Conservation (phyloP, 2,113 vertebrate genomes). For the Okapia johnstoni region DNA sequence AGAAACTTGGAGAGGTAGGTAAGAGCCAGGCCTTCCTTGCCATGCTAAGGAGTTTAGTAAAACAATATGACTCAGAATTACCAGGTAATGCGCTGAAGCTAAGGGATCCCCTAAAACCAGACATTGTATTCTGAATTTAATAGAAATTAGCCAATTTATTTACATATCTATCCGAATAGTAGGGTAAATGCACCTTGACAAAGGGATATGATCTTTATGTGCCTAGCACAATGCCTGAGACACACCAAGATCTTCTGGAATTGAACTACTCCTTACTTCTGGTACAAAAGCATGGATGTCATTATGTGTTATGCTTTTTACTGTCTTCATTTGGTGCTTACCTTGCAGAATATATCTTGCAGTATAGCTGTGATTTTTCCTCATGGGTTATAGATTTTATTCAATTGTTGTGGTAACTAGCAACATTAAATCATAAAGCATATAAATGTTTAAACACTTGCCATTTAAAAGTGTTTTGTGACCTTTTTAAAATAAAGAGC, state of each 20-base stretch:
- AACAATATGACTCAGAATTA: background rate
- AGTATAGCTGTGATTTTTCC: background rate
- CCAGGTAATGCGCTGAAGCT: background rate
- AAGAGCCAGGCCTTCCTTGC: background rate
- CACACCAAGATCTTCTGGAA: background rate
- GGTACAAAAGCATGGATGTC: background rate
- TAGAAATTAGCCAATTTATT: background rate
- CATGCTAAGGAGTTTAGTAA: background rate
- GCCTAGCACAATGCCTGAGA: background rate
- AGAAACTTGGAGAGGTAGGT: background rate
- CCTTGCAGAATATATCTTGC: background rate
- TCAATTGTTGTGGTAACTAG: background rate
- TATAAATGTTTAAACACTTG: constrained; percentile 1
- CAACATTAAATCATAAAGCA: background rate
- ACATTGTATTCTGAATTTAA: background rate
- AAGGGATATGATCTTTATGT: background rate
- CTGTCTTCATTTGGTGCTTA: background rate
- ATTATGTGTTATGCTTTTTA: background rate
- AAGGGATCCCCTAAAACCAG: background rate
- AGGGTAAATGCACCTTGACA: background rate
- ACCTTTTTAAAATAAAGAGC: constrained; percentile 46
- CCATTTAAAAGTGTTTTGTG: constrained; percentile 65
- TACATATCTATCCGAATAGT: background rate
- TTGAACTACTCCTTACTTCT: background rate
- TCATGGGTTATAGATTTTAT: constrained; percentile 3